A percentile compares a stretch with the other conserved stretches of the same genome.
phyloP scores from a whole-genome alignment of 1,140 invertebrate species.

The Pseudachorutes palmiensis region DNA sequence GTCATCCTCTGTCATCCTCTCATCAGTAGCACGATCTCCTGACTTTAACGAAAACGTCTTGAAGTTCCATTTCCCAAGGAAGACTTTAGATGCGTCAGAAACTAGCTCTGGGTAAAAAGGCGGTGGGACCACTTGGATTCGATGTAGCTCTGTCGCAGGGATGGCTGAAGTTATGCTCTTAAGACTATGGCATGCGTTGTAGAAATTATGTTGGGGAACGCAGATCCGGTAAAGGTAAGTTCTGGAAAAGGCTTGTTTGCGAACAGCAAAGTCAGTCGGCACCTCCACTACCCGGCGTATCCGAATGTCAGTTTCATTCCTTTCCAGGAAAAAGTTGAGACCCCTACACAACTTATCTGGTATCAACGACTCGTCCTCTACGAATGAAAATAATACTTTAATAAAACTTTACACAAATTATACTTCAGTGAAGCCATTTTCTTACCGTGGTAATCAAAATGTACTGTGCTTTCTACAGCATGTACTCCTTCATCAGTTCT shows the following conservation, averaged over 20 bases:
- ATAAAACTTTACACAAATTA: background rate
- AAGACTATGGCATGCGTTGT: background rate
- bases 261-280: constrained; percentile 15
- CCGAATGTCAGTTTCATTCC: constrained; percentile 28
- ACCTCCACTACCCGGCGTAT: constrained; percentile 30
- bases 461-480: constrained; percentile 18
- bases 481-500: constrained; percentile 36
- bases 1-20: background rate
- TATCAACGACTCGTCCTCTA: constrained; percentile 5
- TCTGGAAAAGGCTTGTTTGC: constrained; percentile 21
- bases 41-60: constrained; percentile 18
- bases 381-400: background rate
- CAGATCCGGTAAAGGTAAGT: constrained; percentile 27
- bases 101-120: constrained; percentile 28
- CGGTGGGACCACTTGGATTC: constrained; percentile 18
- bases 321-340: constrained; percentile 30
- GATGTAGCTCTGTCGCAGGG: constrained; percentile 19
- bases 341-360: constrained; percentile 25
- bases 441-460: constrained; percentile 18
- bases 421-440: background rate
- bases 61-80: constrained; percentile 33
- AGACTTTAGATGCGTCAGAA: constrained; percentile 24
- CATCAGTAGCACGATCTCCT: background rate
- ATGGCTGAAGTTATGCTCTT: background rate
- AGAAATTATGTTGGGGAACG: constrained; percentile 18